phyloP scores from a whole-genome alignment of 2,888 invertebrate genomes.

The Rotaria socialis region DNA sequence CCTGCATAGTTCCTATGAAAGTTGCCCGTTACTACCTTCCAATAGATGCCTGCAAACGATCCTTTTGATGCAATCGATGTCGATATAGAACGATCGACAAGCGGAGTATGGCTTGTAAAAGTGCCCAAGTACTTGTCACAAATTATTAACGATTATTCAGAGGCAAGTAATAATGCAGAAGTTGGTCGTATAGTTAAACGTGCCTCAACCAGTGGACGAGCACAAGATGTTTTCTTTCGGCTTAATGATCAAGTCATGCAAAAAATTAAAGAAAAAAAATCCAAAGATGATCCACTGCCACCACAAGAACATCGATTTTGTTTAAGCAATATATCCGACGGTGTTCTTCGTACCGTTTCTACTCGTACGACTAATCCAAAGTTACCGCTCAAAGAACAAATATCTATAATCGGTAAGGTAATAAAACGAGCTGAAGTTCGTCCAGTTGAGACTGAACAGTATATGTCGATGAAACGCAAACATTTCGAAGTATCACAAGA shows the following conservation, averaged over 20 bases:
- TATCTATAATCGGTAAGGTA: not conserved
- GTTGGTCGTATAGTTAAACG: slow-evolving; percentile 4
- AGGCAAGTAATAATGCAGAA: not conserved
- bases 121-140: slow-evolving; percentile 25
- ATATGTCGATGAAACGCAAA: slow-evolving; percentile 23
- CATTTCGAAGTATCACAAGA: not conserved
- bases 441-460: slow-evolving; percentile 27
- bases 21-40: too few relatives aligned
- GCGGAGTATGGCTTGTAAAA: slow-evolving; percentile 35
- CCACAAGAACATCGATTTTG: slow-evolving; percentile 25
- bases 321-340: not conserved
- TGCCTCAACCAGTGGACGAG: not conserved
- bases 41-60: not conserved
- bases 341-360: not conserved
- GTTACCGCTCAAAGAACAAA: not conserved
- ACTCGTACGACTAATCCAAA: not conserved
- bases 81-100: not conserved
- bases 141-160: not conserved
- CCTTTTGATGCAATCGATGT: not conserved
- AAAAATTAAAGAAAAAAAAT: not conserved
- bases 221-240: slow-evolving; percentile 23
- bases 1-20: too few relatives aligned
- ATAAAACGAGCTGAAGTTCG: slow-evolving; percentile 33
- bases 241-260: slow-evolving; percentile 23
- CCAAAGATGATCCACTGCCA: not conserved